Percentiles rank a stretch among this genome's conserved stretches.
Conservation (phyloP, 1,140 invertebrate genomes). For the Cotesia vestalis region DNA sequence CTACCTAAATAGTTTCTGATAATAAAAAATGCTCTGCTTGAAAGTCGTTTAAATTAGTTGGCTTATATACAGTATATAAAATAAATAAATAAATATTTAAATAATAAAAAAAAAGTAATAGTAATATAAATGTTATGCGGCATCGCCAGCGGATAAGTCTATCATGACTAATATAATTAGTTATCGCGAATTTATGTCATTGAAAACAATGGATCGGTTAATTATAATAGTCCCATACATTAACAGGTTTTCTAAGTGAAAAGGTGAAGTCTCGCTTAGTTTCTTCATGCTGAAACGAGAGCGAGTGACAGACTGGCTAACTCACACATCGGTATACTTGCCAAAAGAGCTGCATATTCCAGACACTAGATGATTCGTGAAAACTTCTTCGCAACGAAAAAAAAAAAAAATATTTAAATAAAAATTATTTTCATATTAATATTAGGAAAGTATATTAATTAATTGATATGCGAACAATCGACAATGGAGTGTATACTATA, state of each 20-base stretch:
- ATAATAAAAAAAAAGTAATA: conserved; percentile 2
- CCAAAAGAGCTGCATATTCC: conserved; percentile 37
- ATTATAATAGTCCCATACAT: conserved; percentile 60
- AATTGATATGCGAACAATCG: too few relatives aligned
- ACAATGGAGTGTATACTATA: too few relatives aligned
- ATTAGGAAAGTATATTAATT: neutral
- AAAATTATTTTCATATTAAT: neutral
- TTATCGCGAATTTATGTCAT: neutral
- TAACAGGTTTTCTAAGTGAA: conserved; percentile 66
- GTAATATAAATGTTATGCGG: conserved; percentile 13
- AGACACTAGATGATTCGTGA: conserved; percentile 32
- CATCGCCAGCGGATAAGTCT: conserved; percentile 28
- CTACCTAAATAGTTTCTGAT: too few relatives aligned
- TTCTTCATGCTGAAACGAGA: conserved; percentile 54
- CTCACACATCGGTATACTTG: conserved; percentile 50
- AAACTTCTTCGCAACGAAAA: conserved; percentile 13
- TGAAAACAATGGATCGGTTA: conserved; percentile 38
- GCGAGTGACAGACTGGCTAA: conserved; percentile 50
- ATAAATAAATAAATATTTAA: neutral
- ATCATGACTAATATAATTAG: neutral
- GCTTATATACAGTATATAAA: conserved; percentile 27
- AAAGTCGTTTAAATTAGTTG: conserved; percentile 2
- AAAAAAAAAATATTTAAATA: neutral
- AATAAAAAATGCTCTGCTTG: too few relatives aligned
- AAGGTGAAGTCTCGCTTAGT: conserved; percentile 57